These are phyloP conservation scores for Geotrupes spiniger DNA, from an alignment of 2,888 invertebrate species.

Conservation along the genomic window DNA sequence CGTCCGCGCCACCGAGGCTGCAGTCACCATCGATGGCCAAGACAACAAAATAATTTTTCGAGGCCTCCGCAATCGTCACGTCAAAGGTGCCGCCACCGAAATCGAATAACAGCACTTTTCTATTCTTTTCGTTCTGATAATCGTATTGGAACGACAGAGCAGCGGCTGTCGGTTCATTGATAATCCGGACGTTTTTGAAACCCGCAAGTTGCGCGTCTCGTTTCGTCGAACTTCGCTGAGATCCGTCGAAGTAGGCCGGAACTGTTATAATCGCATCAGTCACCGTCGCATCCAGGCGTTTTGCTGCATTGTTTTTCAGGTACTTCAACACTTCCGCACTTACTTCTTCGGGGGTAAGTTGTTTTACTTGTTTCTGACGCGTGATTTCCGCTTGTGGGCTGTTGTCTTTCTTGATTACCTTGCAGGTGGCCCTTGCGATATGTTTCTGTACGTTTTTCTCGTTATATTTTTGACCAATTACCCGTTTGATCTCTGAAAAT, in stretches of 20 bases:
- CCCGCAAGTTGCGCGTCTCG: slow-evolving; percentile 31
- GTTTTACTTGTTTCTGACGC: slow-evolving; percentile 11
- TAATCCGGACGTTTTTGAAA: slow-evolving; percentile 27
- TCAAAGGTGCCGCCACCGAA: slow-evolving; percentile 36
- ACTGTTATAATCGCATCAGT: slow-evolving; percentile 33
- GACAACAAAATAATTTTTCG: slow-evolving; percentile 23
- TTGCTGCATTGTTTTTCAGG: slow-evolving; percentile 25
- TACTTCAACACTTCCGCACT: slow-evolving; percentile 27
- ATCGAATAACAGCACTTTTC: slow-evolving; percentile 31
- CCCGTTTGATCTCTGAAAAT: slow-evolving; percentile 34
- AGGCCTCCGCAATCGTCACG: slow-evolving; percentile 29
- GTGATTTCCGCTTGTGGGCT: slow-evolving; percentile 26
- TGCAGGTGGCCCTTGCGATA: slow-evolving; percentile 27
- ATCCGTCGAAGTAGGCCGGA: slow-evolving; percentile 35
- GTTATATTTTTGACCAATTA: slow-evolving; percentile 31
- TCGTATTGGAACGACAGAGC: slow-evolving; percentile 28
- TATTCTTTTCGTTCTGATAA: slow-evolving; percentile 20
- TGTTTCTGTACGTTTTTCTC: slow-evolving; percentile 30
- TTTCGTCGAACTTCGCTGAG: slow-evolving; percentile 33
- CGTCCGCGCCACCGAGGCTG: slow-evolving; percentile 35
- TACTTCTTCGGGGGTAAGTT: slow-evolving; percentile 28
- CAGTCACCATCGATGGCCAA: slow-evolving; percentile 32
- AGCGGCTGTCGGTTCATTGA: slow-evolving; percentile 35
- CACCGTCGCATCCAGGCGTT: slow-evolving; percentile 21
- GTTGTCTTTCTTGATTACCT: slow-evolving; percentile 24